Percentiles rank a stretch among this genome's conserved stretches.
These are phyloP conservation scores for Acrobasis repandana DNA, from an alignment of 2,888 invertebrate species.

Conservation along the genomic window DNA sequence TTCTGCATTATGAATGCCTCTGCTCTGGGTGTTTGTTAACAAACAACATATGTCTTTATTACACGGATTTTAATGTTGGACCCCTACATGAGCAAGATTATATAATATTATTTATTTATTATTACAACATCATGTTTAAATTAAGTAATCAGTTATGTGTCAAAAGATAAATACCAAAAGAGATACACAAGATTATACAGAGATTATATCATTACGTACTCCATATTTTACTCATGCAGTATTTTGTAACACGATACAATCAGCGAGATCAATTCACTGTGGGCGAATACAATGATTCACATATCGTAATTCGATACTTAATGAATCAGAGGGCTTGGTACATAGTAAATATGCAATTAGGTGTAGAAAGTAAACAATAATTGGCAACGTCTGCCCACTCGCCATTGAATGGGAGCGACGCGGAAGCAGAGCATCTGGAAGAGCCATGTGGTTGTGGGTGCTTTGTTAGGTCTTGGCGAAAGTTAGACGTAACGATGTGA, in stretches of 20 bases:
- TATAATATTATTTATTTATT: too few relatives aligned
- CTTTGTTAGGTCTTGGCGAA: constrained; percentile 45
- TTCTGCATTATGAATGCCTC: too few relatives aligned
- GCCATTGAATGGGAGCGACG: constrained; percentile 54
- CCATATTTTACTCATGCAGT: background rate
- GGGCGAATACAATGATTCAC: constrained; percentile 27
- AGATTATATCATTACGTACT: too few relatives aligned
- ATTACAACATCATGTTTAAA: too few relatives aligned
- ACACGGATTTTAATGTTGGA: too few relatives aligned
- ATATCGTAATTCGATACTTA: constrained; percentile 32
- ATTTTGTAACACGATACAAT: constrained; percentile 10
- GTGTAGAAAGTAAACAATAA: constrained; percentile 73
- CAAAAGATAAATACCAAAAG: too few relatives aligned
- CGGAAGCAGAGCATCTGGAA: constrained; percentile 61
- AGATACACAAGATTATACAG: too few relatives aligned
- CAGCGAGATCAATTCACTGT: constrained; percentile 13
- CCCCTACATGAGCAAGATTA: too few relatives aligned
- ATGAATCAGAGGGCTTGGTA: constrained; percentile 49
- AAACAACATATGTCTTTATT: too few relatives aligned
- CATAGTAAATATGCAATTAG: constrained; percentile 58
- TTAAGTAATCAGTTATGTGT: too few relatives aligned
- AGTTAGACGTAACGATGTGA: constrained; percentile 30
- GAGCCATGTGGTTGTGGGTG: constrained; percentile 54
- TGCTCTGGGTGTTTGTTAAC: too few relatives aligned
- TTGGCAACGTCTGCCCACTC: constrained; percentile 69